Evolutionary conservation across 2,888 invertebrate genomes (phyloP), one percentile per base, ranked within the genome.

Genomic region (Oscheius onirici): DNA sequence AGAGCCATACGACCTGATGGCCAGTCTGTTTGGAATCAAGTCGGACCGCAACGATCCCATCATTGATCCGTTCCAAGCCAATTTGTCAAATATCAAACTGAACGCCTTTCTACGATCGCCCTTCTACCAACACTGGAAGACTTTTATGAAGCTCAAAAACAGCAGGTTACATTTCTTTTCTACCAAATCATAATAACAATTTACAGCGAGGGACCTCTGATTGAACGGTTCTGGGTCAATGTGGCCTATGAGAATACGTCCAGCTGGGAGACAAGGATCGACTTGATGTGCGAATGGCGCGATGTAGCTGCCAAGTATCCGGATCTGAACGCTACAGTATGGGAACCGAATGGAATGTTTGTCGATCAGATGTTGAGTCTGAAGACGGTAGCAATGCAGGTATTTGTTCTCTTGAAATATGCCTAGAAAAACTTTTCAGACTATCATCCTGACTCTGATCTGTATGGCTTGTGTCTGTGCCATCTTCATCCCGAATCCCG

Each of bases 281-380:
- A 83, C 17, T 66, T 87, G 73, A 84, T 87, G 84, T 75, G 73
- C 51, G 76, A 82, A 41, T 87, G 87, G 86, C 75, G 87, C 52
- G 77, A 71, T 63, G 78, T 87, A 1, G 66, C 66, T 41, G 54
- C 66, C 55, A 66, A 54, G 54, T 66, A 66, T n/a, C 43, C 66
- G 17, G 82, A 82, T 68, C 73, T 87, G 61, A 87, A 87, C 69
- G 80, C 82, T 3, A 83, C 85, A 1, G 84, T 85, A 1, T 87
- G 86, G 85, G 83, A 82, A 69, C 81, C 82, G 24, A 82, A 82
- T 69, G 81, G 82, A 28, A 81, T 85, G 81, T 87, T 86, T 71
- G 84, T 86, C n/a, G 86, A 86, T 72, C 86, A 86, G 71, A 86
- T 86, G 85, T 75, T 86, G 34, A 80, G 82, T 69, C 70, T 86